These are phyloP conservation scores for Panurus biarmicus DNA, from an alignment of 2,113 vertebrate species.

Conservation along the genomic window DNA sequence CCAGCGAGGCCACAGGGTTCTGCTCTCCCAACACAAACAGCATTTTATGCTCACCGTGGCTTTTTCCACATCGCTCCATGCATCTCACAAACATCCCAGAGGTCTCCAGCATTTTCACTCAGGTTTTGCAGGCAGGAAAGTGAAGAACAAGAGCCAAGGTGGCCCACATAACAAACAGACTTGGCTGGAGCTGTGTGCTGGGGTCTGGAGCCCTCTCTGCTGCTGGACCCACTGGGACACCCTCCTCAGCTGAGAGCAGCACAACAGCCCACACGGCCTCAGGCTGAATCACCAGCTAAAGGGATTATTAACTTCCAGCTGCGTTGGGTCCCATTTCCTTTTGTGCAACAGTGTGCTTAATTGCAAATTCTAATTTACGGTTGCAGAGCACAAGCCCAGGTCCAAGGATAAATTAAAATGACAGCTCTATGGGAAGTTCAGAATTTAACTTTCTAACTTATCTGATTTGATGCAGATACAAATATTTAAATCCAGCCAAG, in stretches of 20 bases:
- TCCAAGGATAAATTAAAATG: conserved; percentile 23
- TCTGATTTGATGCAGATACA: conserved; percentile 49
- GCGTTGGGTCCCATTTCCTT: conserved; percentile 19
- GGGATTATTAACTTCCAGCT: conserved; percentile 45
- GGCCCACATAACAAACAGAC: fast-evolving
- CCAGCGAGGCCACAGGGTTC: fast-evolving
- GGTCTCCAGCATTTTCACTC: neutral
- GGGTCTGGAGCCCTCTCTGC: neutral
- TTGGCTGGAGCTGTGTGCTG: neutral
- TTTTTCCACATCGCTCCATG: neutral
- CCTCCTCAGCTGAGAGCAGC: neutral
- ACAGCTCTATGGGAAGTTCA: neutral
- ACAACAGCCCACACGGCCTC: neutral
- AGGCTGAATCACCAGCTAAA: neutral
- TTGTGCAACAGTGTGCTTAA: conserved; percentile 31
- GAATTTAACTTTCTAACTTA: conserved; percentile 41
- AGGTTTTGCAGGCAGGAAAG: neutral
- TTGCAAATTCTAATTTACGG: conserved; percentile 21
- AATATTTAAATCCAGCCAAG: conserved; percentile 26
- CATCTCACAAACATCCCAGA: neutral
- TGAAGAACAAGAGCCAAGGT: fast-evolving
- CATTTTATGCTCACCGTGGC: neutral
- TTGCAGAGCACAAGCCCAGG: neutral
- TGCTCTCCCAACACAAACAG: neutral
- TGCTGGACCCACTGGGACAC: neutral